Evolutionary conservation across 2,113 vertebrate genomes (phyloP), one percentile per base, ranked within the genome.

Genomic region (Charadrius vociferus): DNA sequence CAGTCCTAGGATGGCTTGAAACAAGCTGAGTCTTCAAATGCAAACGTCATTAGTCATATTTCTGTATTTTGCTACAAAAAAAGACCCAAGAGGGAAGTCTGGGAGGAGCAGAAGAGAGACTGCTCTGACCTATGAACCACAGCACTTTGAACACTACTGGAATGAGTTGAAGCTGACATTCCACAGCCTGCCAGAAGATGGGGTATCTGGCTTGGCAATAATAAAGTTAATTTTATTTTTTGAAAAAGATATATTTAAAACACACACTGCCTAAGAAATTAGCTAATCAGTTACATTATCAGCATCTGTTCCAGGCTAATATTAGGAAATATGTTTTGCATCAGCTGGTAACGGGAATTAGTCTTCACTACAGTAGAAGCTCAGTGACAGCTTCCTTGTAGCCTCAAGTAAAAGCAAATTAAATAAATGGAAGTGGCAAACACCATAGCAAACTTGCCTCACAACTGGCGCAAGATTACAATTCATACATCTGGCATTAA

Each of bases 151-250:
- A 43, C 17, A 29, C 13, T 7, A 39, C 53, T 17, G 30, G 18
- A 90, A 3, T 6, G 43, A 84, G 8, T 1, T 56, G 55, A 94
- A 67, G 78, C 21, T 88, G 81, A 59, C 47, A 21, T 93, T 93
- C 84, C 89, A 80, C 36, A 82, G 58, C 29, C 72, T 73, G 55
- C 68, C 93, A 95, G 93, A 39, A 96, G 92, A 87, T 92, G 79
- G 95, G 20, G 80, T 50, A 56, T 49, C 83, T 45, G 27, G 6
- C 27, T 45, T 49, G 26, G 10, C 55, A 77, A 66, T 49, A 63
- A 70, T 18, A 56, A 66, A 70, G 30, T 23, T 67, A 5, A 45
- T 34, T 53, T 70, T 41, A 52, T 37, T 56, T 12, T 82, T 65
- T n/a, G 14, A 55, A 36, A 81, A 84, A 53, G 1, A 32, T 3